phyloP scores from a whole-genome alignment of 2,888 invertebrate genomes.

The Parelbella ahira region DNA sequence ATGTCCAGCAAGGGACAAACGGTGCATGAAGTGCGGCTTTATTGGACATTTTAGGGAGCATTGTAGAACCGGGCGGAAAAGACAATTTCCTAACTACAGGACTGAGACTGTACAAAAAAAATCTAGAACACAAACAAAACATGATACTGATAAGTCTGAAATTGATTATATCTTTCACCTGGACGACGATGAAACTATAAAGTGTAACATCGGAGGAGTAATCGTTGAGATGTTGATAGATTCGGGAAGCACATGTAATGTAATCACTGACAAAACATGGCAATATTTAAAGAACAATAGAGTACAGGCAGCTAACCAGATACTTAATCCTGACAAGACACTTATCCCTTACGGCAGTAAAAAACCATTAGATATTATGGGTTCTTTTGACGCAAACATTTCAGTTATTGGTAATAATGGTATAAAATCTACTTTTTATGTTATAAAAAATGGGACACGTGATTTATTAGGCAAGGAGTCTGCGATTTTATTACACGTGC shows the following conservation, averaged over 20 bases:
- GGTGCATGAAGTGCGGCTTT: constrained; percentile 24
- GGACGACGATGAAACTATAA: constrained; percentile 26
- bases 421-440: constrained; percentile 26
- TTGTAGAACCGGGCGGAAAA: constrained; percentile 23
- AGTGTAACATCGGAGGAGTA: constrained; percentile 27
- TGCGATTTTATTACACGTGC: no score
- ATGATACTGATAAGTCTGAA: not conserved
- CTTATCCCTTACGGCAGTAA: constrained; percentile 26
- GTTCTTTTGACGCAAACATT: constrained; percentile 24
- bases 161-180: constrained; percentile 30
- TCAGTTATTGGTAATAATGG: not conserved
- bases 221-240: constrained; percentile 30
- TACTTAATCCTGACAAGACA: constrained; percentile 29
- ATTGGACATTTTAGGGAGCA: constrained; percentile 25
- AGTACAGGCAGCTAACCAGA: constrained; percentile 22
- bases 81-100: no score
- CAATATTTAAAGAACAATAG: constrained; percentile 21
- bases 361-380: constrained; percentile 13
- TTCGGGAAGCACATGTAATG: constrained; percentile 31
- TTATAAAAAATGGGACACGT: constrained; percentile 28
- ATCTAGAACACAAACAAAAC: not conserved
- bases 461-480: constrained; percentile 26
- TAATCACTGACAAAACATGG: constrained; percentile 30
- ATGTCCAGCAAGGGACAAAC: constrained; percentile 19
- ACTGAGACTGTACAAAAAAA: no score